Base-by-base conservation (phyloP, 2,888 invertebrate genomes). In the Euspilapteryx auroguttella region DNA sequence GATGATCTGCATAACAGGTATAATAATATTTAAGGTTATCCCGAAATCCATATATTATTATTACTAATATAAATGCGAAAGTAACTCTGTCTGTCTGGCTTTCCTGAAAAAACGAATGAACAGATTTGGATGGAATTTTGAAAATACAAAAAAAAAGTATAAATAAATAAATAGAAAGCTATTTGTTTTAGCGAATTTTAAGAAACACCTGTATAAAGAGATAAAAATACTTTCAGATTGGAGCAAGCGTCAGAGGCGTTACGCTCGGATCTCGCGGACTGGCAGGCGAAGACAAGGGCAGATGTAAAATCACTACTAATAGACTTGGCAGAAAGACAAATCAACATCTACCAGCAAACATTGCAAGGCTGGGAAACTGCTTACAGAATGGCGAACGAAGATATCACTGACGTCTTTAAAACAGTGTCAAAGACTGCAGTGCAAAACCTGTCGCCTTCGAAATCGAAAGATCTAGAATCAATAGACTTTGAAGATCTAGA, bases 231-330 rank as follows among this genome's bases (percentile, higher is more conserved):
- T 17, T 17, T 2, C 42, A 73, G 71, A 29, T 34, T 75, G 24
- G 69, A 69, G 8, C 73, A 71, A 37, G 66, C 69, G 0, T 66
- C 71, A 0, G 71, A 73, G 27, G 68, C 71, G 2, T 42, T 73
- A 0, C 55, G 73, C 1, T 58, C 66, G 0, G 73, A 75, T 23
- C 40, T 75, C 0, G 42, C 58, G 0, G 69, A 69, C 34, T 75
- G 73, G 73, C 45, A 55, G 3, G 63, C 65, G 1, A 66, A 68
- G 34, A 73, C 69, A 0, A 42, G 52, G 0, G 32, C 52, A 0
- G 69, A 73, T 29, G 47, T 69, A 10, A 65, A 63, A 24, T 28
- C 47, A 0, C 21, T 65, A 0, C 49, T 75, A 1, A 36, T 69
- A 2, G 65, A 69, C 1, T 21, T 68, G 0, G 69, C 71, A 0